Evolutionary conservation across 2,797 vertebrate genomes (phyloP).

Genomic region (Aotus griseimembra): DNA sequence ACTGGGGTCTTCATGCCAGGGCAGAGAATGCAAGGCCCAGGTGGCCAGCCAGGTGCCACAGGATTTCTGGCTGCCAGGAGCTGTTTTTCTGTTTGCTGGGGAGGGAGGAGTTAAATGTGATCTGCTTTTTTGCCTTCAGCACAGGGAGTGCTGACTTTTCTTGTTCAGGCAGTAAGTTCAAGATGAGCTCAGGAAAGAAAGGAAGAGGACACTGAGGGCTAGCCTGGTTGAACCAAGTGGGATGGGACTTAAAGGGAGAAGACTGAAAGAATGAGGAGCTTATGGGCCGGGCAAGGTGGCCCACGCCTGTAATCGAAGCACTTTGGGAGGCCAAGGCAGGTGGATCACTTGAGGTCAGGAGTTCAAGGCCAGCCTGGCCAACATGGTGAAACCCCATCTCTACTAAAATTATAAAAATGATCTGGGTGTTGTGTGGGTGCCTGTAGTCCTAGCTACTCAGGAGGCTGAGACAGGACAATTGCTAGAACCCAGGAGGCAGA

Average conservation of each 20-base stretch:
- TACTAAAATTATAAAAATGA: not conserved
- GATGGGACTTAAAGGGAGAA: not conserved
- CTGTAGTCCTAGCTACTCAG: not conserved
- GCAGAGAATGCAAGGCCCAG: not conserved
- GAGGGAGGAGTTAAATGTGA: not conserved
- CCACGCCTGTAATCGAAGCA: not conserved
- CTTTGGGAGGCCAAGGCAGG: not conserved
- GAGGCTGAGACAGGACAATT: not conserved
- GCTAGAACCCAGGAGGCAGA: not conserved
- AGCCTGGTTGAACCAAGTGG: rapidly evolving
- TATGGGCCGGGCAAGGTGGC: not conserved
- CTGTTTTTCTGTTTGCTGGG: not conserved
- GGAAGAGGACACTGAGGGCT: not conserved
- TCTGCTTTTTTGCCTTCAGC: not conserved
- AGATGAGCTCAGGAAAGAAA: not conserved
- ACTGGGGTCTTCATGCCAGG: not conserved
- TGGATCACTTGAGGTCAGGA: not conserved
- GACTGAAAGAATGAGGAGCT: not conserved
- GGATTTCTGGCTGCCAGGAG: not conserved
- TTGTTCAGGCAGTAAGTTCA: not conserved
- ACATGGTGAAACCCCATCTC: not conserved
- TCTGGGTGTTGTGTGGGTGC: not conserved
- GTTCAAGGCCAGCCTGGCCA: not conserved
- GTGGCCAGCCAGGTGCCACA: not conserved
- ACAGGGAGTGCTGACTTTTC: not conserved